phyloP scores from a whole-genome alignment of 2,113 vertebrate species.

The Pseudorasbora parva region DNA sequence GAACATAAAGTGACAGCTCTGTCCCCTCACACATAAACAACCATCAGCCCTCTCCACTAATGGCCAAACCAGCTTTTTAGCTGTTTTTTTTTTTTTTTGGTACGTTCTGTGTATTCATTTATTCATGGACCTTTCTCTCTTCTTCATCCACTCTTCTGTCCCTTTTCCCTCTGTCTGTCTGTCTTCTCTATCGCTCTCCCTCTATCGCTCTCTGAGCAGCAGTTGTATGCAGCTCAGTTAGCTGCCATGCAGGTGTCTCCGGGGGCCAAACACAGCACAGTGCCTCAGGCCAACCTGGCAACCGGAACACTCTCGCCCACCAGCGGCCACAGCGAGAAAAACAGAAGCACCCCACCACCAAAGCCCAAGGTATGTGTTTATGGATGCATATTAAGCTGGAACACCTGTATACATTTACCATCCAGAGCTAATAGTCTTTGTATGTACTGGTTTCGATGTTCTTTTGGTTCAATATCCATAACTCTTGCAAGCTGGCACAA shows the following conservation, averaged over 20 bases:
- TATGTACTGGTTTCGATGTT: slow-evolving; percentile 60
- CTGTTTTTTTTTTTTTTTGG: slow-evolving; percentile 66
- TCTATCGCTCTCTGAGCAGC: slow-evolving; percentile 75
- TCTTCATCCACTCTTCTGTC: slow-evolving; percentile 25
- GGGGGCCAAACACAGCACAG: slow-evolving; percentile 91
- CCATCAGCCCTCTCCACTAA: slow-evolving; percentile 70
- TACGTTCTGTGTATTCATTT: slow-evolving; percentile 71
- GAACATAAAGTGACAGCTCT: slow-evolving; percentile 65
- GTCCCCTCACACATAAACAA: slow-evolving; percentile 56
- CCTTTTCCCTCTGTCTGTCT: slow-evolving; percentile 50
- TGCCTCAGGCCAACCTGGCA: slow-evolving; percentile 87
- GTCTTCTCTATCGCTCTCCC: slow-evolving; percentile 9
- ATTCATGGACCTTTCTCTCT: slow-evolving; percentile 65
- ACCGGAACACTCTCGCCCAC: slow-evolving; percentile 88
- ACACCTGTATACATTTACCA: not conserved
- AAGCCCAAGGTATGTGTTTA: slow-evolving; percentile 88
- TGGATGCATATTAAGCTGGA: slow-evolving; percentile 52
- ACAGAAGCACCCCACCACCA: slow-evolving; percentile 87
- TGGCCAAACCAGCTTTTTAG: slow-evolving; percentile 78
- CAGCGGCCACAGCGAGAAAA: slow-evolving; percentile 92
- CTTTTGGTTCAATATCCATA: slow-evolving; percentile 26
- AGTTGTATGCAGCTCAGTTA: slow-evolving; percentile 97
- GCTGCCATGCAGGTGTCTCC: slow-evolving; percentile 99
- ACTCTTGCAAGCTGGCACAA: slow-evolving; percentile 59
- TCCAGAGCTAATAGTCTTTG: slow-evolving; percentile 29